Base-by-base conservation (phyloP, 1,140 invertebrate genomes). In the Tribolium castaneum region DNA sequence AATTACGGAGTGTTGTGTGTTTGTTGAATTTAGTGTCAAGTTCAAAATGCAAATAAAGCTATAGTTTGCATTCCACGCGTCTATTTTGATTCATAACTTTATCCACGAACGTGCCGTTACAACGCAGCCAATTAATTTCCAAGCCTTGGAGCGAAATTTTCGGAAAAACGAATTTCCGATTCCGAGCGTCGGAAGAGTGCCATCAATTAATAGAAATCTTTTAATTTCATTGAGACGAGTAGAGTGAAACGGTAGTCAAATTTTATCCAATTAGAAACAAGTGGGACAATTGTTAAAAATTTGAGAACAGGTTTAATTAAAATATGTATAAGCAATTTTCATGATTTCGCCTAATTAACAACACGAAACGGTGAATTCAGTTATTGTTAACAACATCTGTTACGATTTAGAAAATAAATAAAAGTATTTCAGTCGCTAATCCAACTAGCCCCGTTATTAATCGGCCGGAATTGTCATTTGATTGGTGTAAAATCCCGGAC, bases 241-340 rank as follows among this genome's bases (percentile, higher is more conserved):
- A 66, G 4, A 34, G 59, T 10, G 30, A n/a, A 66, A 66, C 30
- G 59, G 25, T 66, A 35, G 59, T 59, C 59, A 35, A 66, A 66
- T 66, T 66, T 66, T 34, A 35, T 35, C 30, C 59, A 66, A 66
- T 66, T 66, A 66, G 7, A 45, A 25, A n/a, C 59, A 66, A 66
- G 14, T 35, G 59, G 59, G 30, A 66, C 59, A 14, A 66, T 25
- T n/a, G 16, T 52, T 14, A 14, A 35, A 66, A 35, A 66, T 66
- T 66, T 66, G 30, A 35, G 59, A 66, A 66, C 59, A n/a, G 3
- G 3, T 66, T 35, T 66, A 66, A 66, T 35, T 66, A 25, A 66
- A 52, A 73, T 73, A 34, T 73, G 49, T 52, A 10, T 10, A 73
- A 72, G 34, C 70, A 72, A 73, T 73, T 73, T 73, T 73, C 13